phyloP scores from a whole-genome alignment of 2,113 vertebrate genomes.

The Todiramphus saurophagus region DNA sequence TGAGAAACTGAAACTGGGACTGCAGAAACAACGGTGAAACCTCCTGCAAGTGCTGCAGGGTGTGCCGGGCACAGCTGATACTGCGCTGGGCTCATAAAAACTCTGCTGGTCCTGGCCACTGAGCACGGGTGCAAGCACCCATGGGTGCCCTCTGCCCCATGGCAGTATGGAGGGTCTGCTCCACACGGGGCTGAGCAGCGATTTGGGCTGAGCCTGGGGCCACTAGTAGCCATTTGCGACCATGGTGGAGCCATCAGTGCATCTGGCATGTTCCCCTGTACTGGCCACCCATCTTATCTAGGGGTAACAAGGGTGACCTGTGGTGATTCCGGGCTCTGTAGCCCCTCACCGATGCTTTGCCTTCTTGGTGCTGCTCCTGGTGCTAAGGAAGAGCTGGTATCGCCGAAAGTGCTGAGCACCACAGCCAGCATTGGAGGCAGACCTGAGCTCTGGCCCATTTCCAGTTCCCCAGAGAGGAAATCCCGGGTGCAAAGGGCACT shows the following conservation, averaged over 20 bases:
- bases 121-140: rapidly evolving
- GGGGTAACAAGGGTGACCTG: too few species aligned
- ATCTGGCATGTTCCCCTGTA: rapidly evolving
- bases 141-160: background rate
- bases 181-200: rapidly evolving
- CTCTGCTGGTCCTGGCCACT: rapidly evolving
- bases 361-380: rapidly evolving
- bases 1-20: background rate
- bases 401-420: background rate
- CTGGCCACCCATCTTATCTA: background rate
- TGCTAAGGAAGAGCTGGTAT: background rate
- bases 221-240: rapidly evolving
- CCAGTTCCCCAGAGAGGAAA: background rate
- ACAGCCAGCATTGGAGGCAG: rapidly evolving
- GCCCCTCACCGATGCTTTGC: background rate
- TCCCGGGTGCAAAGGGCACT: background rate
- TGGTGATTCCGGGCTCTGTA: rapidly evolving
- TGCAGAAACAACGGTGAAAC: background rate
- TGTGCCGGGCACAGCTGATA: background rate
- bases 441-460: background rate
- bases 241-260: rapidly evolving
- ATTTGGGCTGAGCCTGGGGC: background rate
- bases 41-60: background rate
- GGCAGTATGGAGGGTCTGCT: background rate
- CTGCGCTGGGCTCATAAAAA: background rate